A percentile compares a stretch with the other conserved stretches of the same genome.
Conservation (phyloP, 2,888 invertebrate species). For the Agrotis ipsilon region DNA sequence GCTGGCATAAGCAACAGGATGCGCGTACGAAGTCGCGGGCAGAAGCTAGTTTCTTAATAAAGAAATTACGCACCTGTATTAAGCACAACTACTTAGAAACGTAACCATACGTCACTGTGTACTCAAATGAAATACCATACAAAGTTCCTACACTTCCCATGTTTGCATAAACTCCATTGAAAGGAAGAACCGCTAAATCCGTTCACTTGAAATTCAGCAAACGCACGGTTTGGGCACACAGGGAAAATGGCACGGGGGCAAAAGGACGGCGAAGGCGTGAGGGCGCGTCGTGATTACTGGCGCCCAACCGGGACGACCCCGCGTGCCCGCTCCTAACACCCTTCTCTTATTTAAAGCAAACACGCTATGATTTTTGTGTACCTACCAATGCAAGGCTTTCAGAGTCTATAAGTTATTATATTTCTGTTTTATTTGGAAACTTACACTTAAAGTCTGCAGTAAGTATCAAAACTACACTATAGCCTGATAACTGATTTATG, state of each 20-base stretch:
- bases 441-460: not conserved
- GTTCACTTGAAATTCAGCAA: constrained; percentile 81
- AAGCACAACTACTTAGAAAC: not conserved
- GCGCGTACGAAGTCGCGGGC: too few species aligned
- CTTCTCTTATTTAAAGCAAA: constrained; percentile 63
- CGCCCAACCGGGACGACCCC: constrained; percentile 84
- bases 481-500: too few species aligned
- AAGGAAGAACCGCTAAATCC: constrained; percentile 72
- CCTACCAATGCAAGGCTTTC: constrained; percentile 24
- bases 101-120: not conserved
- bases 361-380: constrained; percentile 50
- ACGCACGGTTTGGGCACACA: constrained; percentile 72
- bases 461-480: not conserved
- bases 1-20: too few species aligned
- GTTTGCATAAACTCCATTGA: constrained; percentile 50
- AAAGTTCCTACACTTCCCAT: constrained; percentile 9
- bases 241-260: constrained; percentile 61
- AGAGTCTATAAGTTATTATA: constrained; percentile 29
- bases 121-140: not conserved
- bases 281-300: constrained; percentile 85
- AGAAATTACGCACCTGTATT: too few species aligned
- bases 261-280: constrained; percentile 78
- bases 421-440: constrained; percentile 15
- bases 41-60: too few species aligned
- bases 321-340: constrained; percentile 62